Evolutionary conservation across 2,888 invertebrate genomes (phyloP).

Genomic region (Blera fallax): DNA sequence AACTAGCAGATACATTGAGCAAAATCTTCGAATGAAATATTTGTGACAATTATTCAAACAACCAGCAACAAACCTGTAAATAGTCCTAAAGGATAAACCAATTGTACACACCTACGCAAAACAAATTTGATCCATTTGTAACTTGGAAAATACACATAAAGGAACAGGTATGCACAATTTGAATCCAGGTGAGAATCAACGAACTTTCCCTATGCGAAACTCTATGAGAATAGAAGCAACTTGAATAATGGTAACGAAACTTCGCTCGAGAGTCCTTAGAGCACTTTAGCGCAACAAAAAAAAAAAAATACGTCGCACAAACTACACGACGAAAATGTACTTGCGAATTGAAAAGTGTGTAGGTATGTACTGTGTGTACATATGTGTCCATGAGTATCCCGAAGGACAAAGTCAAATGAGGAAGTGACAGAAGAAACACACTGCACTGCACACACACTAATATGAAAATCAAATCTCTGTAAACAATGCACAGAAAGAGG

Average conservation of each 20-base stretch:
- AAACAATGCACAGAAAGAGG: slow-evolving; percentile 29
- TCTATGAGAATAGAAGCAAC: slow-evolving; percentile 46
- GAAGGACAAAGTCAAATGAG: slow-evolving; percentile 43
- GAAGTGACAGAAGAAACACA: slow-evolving; percentile 47
- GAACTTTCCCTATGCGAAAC: neutral
- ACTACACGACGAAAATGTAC: slow-evolving; percentile 44
- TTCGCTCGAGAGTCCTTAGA: slow-evolving; percentile 48
- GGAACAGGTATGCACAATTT: slow-evolving; percentile 9
- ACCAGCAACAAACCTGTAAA: slow-evolving; percentile 15
- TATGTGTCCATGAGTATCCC: neutral
- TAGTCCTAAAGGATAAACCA: slow-evolving; percentile 28
- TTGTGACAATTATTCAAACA: slow-evolving; percentile 59
- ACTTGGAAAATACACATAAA: neutral
- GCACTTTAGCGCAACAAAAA: slow-evolving; percentile 10
- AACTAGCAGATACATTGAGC: neutral
- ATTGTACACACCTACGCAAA: neutral
- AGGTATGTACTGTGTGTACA: too few species aligned
- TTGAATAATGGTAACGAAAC: slow-evolving; percentile 62
- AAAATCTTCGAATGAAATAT: slow-evolving; percentile 22
- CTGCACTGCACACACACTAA: slow-evolving; percentile 25
- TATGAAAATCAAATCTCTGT: slow-evolving; percentile 1
- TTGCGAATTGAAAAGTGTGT: slow-evolving; percentile 20
- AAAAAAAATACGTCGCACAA: slow-evolving; percentile 14
- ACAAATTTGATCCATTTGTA: neutral
- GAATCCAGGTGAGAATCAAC: slow-evolving; percentile 44